Conservation (phyloP, 2,113 vertebrate genomes). For the Megaceryle maxima region DNA sequence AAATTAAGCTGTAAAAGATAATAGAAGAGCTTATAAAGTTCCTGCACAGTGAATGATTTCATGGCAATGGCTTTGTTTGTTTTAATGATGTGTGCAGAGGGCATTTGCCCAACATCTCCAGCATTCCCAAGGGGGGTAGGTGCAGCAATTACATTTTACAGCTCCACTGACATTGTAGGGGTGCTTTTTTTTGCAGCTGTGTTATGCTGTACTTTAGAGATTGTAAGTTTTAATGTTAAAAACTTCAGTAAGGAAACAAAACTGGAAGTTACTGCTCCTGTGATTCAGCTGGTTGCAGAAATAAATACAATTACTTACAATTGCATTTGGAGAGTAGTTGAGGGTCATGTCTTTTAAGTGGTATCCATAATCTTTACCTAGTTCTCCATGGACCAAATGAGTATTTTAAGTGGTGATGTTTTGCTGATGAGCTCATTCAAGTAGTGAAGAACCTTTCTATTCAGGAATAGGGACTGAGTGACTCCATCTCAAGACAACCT, state of each 20-base stretch:
- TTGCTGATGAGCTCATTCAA: not conserved
- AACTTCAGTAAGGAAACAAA: not conserved
- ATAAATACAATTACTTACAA: not conserved
- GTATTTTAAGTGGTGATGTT: not conserved
- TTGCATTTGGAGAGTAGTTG: not conserved
- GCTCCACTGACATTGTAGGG: not conserved
- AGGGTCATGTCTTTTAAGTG: not conserved
- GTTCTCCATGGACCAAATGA: not conserved
- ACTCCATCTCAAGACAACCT: not conserved
- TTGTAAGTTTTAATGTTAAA: not conserved
- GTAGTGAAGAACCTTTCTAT: not conserved
- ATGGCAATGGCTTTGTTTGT: conserved; percentile 40
- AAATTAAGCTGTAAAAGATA: conserved; percentile 50
- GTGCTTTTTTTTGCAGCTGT: not conserved
- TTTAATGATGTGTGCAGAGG: conserved; percentile 46
- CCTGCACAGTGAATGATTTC: conserved; percentile 36
- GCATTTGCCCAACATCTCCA: not conserved
- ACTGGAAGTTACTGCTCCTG: not conserved
- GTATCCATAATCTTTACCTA: not conserved
- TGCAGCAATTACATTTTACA: not conserved
- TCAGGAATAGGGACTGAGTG: not conserved
- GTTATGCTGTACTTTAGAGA: not conserved
- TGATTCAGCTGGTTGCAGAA: not conserved
- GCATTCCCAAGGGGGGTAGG: not conserved
- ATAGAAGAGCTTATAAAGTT: conserved; percentile 46